Base-by-base conservation (phyloP, 2,113 vertebrate species). In the Syngnathoides biaculeatus region DNA sequence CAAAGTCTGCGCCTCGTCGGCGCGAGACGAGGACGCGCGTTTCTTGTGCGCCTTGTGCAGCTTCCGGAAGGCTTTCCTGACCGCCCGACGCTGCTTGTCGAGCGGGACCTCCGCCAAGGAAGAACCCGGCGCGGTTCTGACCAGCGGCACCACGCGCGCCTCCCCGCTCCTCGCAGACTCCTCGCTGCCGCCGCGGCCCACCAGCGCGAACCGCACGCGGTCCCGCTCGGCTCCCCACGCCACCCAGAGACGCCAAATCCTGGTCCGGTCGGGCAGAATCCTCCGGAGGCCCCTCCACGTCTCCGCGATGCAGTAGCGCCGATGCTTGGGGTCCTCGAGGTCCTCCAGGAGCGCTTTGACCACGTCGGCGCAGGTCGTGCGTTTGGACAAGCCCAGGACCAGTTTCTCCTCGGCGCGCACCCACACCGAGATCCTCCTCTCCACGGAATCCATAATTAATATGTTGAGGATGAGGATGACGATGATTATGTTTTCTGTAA, bases 211-310 rank as follows among this genome's bases (percentile, higher is more conserved):
- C 84, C 93, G 92, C 45, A 98, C 94, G 61, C 95, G 94, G 65
- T 91, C 92, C 71, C 92, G 94, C 82, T 98, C 95, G 30, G 93
- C 94, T 27, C 94, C 96, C 96, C 96, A 98, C 39, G 96, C 95
- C 5, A 88, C 74, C 95, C 95, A 97, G n/a, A 98, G 94, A 50
- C 95, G 87, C 67, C 95, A 74, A 26, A 98, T 92, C 80, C 92
- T 94, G 19, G 96, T 98, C 82, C 94, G 94, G 88, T 94, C 93
- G 14, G 95, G 95, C 79, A 98, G 84, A 77, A 94, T 92, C 82
- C 96, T 89, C 90, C 96, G 95, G 78, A 95, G 95, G 22, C 96
- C 95, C 35, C 95, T 92, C 95, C 95, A 97, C 82, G 95, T 97
- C 86, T 98, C 96, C 85, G 95, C 95, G 42, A 98, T 90, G 89